Base-by-base conservation (phyloP, 2,797 vertebrate species). In the Molossus molossus region DNA sequence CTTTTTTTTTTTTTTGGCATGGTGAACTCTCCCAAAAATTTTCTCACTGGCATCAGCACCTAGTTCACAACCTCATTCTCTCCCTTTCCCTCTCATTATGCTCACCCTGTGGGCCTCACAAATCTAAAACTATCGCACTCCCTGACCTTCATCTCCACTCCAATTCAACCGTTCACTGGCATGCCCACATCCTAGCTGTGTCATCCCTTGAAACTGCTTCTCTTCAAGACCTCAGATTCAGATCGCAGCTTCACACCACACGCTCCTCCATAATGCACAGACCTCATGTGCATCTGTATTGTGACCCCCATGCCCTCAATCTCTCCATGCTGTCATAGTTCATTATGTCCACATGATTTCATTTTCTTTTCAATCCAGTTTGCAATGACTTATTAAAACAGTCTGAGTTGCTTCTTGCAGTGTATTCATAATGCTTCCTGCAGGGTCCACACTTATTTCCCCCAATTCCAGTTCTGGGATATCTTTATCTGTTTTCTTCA, bases 291-390 rank as follows among this genome's bases (percentile, higher is more conserved):
- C 48, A 20, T 62, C 69, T 40, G 37, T 45, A 23, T 33, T 18
- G 1, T 67, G 62, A 45, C 15, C 4, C 1, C 9, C 9, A 6
- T 4, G 40, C 5, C 55, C 77, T 81, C 76, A 12, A 57, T 67
- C 62, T 77, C 85, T 60, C 57, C 29, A 5, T 29, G 29, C 6
- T 40, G 1, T 14, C 13, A 6, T 29, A 14, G 18, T 45, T 50
- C 8, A 48, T 62, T 25, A 18, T 27, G 7, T 6, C 45, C 70
- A 40, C 79, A 33, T 72, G 60, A 93, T 57, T 89, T 96, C 65
- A 84, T 93, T 86, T 86, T 62, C 33, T 82, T 82, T 77, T 86
- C 65, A 76, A 81, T n/a, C 25, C 25, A 48, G 14, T 79, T 93
- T 64, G 40, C 33, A 65, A 27, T 37, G 92, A 91, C 64, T 77